Evolutionary conservation across 2,888 invertebrate species (phyloP).

Genomic region (Imbricaverruca yamaguchii): DNA sequence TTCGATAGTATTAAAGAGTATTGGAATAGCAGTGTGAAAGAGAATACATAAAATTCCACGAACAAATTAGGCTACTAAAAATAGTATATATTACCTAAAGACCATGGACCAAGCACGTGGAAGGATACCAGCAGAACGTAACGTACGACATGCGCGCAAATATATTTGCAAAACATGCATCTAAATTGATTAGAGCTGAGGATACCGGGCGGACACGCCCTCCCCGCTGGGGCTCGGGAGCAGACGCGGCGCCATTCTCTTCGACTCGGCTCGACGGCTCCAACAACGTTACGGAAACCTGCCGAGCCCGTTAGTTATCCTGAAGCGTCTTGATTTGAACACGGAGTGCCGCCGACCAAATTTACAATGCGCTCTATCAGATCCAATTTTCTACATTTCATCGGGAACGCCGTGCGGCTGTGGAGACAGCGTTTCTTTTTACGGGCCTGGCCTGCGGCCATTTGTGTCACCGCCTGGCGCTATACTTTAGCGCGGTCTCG

Average conservation of each 20-base stretch:
- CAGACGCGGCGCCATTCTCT: background rate
- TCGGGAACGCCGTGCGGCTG: background rate
- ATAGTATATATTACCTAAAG: too few species aligned
- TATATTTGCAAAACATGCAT: too few species aligned
- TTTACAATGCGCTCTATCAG: constrained; percentile 21
- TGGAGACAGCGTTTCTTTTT: constrained; percentile 11
- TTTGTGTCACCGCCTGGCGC: constrained; percentile 5
- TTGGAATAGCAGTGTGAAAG: too few species aligned
- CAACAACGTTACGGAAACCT: background rate
- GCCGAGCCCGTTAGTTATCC: constrained; percentile 8
- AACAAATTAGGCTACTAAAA: too few species aligned
- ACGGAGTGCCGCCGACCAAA: background rate
- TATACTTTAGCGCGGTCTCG: background rate
- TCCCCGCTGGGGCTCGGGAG: too few species aligned
- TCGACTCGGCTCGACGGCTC: background rate
- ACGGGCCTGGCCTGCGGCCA: background rate
- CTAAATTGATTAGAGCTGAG: too few species aligned
- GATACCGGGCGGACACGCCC: too few species aligned
- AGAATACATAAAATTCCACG: too few species aligned
- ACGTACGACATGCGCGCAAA: too few species aligned
- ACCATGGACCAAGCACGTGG: too few species aligned
- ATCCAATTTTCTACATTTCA: constrained; percentile 21
- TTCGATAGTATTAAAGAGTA: too few species aligned
- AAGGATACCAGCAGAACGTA: too few species aligned
- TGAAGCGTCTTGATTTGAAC: constrained; percentile 19